Evolutionary conservation across 2,888 invertebrate genomes (phyloP).

Genomic region (Caenorhabditis doughertyi): DNA sequence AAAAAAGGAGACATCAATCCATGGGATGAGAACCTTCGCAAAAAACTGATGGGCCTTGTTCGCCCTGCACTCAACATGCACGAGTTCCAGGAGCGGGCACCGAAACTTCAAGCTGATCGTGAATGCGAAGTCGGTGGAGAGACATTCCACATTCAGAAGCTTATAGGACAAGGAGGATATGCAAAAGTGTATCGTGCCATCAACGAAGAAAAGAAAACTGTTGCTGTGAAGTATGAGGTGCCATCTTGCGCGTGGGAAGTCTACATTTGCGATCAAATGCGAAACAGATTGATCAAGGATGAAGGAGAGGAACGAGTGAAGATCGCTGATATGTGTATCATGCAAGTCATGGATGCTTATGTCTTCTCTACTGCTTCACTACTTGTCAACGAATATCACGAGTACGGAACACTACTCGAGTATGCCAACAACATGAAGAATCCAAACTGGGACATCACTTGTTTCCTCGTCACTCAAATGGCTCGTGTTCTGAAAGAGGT

Average conservation of each 20-base stretch:
- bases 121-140: conserved; percentile 78
- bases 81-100: conserved; percentile 67
- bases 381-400: conserved; percentile 89
- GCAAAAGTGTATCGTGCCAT: conserved; percentile 83
- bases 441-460: conserved; percentile 60
- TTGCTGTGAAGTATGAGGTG: conserved; percentile 79
- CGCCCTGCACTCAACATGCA: conserved; percentile 64
- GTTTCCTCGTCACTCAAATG: conserved; percentile 87
- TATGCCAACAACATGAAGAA: conserved; percentile 70
- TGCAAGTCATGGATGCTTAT: conserved; percentile 86
- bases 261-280: conserved; percentile 92
- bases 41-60: conserved; percentile 86
- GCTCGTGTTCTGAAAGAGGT: conserved; percentile 90
- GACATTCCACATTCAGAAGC: conserved; percentile 76
- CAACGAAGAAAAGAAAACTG: conserved; percentile 60
- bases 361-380: conserved; percentile 90
- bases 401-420: conserved; percentile 89
- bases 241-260: conserved; percentile 95
- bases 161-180: conserved; percentile 84
- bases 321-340: conserved; percentile 54
- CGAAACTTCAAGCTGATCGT: conserved; percentile 62
- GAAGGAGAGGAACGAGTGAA: background rate
- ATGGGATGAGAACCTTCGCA: conserved; percentile 88
- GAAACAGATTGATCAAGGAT: conserved; percentile 86
- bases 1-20: conserved; percentile 86